Percentiles rank a stretch among this genome's conserved stretches.
phyloP scores from a whole-genome alignment of 1,140 invertebrate genomes.

The Papilio aristodemus region DNA sequence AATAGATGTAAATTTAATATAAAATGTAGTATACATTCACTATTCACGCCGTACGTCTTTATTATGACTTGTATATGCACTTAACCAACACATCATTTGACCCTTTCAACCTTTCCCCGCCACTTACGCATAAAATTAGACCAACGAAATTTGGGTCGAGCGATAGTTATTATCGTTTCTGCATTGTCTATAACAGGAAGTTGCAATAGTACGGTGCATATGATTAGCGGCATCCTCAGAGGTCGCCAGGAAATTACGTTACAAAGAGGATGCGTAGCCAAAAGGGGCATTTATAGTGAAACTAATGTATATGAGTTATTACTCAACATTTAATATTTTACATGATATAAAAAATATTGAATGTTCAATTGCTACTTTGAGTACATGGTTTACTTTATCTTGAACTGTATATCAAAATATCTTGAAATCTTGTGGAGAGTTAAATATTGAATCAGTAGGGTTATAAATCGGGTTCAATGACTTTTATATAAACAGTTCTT shows the following conservation, averaged over 20 bases:
- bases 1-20: background rate
- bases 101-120: slow-evolving; percentile 24
- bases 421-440: no score
- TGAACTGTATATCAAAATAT: no score
- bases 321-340: no score
- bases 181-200: slow-evolving; percentile 32
- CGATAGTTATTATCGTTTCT: slow-evolving; percentile 32
- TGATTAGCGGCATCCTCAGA: slow-evolving; percentile 22
- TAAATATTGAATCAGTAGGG: no score
- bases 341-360: no score
- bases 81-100: background rate
- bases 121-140: slow-evolving; percentile 17
- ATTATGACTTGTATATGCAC: slow-evolving; percentile 4
- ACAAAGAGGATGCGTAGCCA: background rate
- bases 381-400: no score
- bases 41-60: background rate
- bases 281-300: background rate
- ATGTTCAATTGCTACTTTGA: no score
- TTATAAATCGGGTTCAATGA: no score
- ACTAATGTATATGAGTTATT: background rate
- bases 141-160: slow-evolving; percentile 30
- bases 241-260: slow-evolving; percentile 14
- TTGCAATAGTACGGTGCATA: slow-evolving; percentile 32
- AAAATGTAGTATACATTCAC: background rate
- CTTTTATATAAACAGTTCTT: no score